Percentiles rank a stretch among this genome's conserved stretches.
Evolutionary conservation across 2,888 invertebrate species (phyloP).

Genomic region (Drosophila ustulata): DNA sequence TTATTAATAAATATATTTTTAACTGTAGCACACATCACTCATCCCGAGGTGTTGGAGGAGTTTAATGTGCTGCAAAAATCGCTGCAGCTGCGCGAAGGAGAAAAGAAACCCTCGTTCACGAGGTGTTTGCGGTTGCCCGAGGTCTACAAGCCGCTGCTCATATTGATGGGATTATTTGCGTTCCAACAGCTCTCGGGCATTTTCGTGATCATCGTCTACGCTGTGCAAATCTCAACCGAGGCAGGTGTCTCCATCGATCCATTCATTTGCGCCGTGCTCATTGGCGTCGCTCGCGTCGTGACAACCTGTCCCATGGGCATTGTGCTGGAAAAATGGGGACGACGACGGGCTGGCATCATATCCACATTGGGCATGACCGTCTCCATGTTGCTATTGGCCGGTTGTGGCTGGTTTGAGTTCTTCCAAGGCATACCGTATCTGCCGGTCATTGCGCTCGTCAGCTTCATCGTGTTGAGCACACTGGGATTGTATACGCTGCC

Average conservation of each 20-base stretch:
- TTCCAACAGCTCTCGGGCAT: slow-evolving; percentile 90
- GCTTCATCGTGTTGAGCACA: slow-evolving; percentile 85
- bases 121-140: slow-evolving; percentile 80
- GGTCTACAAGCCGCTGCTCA: slow-evolving; percentile 83
- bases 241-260: slow-evolving; percentile 88
- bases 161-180: slow-evolving; percentile 88
- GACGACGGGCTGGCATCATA: slow-evolving; percentile 88
- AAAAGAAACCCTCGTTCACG: slow-evolving; percentile 71
- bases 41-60: slow-evolving; percentile 79
- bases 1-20: background rate
- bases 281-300: slow-evolving; percentile 88
- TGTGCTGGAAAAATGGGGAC: slow-evolving; percentile 87
- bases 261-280: slow-evolving; percentile 88
- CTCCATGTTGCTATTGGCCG: slow-evolving; percentile 87
- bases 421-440: slow-evolving; percentile 74
- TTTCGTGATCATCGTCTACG: slow-evolving; percentile 90
- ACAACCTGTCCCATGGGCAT: slow-evolving; percentile 88
- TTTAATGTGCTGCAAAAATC: slow-evolving; percentile 78
- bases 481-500: slow-evolving; percentile 88
- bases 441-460: slow-evolving; percentile 77
- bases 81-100: slow-evolving; percentile 68
- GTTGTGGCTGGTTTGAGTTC: slow-evolving; percentile 83
- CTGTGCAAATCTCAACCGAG: slow-evolving; percentile 88
- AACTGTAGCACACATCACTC: slow-evolving; percentile 71
- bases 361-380: slow-evolving; percentile 88